Conservation (phyloP, 2,888 invertebrate genomes). For the Gymnocheta viridis region DNA sequence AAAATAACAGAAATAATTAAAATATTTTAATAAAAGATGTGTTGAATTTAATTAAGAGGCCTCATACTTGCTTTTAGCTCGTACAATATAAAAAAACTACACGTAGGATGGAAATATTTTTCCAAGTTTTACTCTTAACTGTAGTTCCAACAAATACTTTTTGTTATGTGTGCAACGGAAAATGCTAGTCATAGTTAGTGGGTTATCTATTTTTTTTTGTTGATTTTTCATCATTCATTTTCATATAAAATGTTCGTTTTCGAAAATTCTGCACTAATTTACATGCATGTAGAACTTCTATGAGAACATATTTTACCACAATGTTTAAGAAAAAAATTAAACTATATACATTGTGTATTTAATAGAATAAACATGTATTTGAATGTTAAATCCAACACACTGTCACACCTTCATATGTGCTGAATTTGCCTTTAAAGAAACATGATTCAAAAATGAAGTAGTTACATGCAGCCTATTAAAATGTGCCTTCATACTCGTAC, state of each 20-base stretch:
- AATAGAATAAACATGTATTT: slow-evolving; percentile 23
- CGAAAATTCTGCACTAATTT: slow-evolving; percentile 59
- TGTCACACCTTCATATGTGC: neutral
- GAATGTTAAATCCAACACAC: neutral
- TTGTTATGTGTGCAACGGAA: neutral
- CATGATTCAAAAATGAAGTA: slow-evolving; percentile 34
- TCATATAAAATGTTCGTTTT: slow-evolving; percentile 52
- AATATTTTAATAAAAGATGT: neutral
- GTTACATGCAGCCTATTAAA: slow-evolving; percentile 10
- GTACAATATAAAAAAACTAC: neutral
- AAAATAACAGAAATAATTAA: neutral
- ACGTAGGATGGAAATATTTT: neutral
- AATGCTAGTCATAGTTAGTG: slow-evolving; percentile 25
- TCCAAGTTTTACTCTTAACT: neutral
- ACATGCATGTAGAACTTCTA: slow-evolving; percentile 21
- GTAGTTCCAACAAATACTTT: neutral
- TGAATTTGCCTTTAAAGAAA: slow-evolving; percentile 27
- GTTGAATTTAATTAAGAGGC: neutral
- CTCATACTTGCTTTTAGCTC: neutral
- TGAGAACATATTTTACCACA: slow-evolving; percentile 23
- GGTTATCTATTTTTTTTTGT: slow-evolving; percentile 34
- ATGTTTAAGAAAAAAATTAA: slow-evolving; percentile 2
- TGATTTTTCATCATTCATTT: slow-evolving; percentile 28
- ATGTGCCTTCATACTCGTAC: neutral
- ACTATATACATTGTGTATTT: too few relatives aligned